These are phyloP conservation scores for Cataglyphis albicans DNA, from an alignment of 2,888 invertebrate species.

Conservation along the genomic window DNA sequence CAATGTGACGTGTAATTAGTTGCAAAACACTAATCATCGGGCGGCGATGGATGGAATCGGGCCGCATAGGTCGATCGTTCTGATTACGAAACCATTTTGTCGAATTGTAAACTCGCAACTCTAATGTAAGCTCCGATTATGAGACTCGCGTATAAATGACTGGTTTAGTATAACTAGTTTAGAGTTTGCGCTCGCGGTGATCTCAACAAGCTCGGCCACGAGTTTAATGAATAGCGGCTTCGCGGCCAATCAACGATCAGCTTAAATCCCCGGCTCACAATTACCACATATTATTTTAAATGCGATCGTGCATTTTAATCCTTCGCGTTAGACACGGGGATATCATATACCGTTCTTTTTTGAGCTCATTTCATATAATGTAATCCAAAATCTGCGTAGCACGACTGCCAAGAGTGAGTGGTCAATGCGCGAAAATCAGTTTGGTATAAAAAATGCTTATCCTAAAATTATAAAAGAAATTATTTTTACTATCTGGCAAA, in stretches of 20 bases:
- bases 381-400: background rate
- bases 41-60: slow-evolving; percentile 47
- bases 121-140: slow-evolving; percentile 72
- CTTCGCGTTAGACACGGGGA: background rate
- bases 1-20: slow-evolving; percentile 51
- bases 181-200: slow-evolving; percentile 25
- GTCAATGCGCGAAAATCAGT: background rate
- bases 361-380: background rate
- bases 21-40: slow-evolving; percentile 59
- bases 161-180: slow-evolving; percentile 59
- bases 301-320: slow-evolving; percentile 41
- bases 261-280: slow-evolving; percentile 60
- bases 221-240: slow-evolving; percentile 73
- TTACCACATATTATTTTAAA: slow-evolving; percentile 53
- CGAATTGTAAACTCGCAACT: slow-evolving; percentile 68
- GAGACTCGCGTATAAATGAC: slow-evolving; percentile 69
- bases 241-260: slow-evolving; percentile 59
- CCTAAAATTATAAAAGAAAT: background rate
- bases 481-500: background rate
- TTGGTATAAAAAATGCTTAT: background rate
- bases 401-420: background rate
- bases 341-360: slow-evolving; percentile 3
- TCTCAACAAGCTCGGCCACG: slow-evolving; percentile 41
- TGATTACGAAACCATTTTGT: slow-evolving; percentile 68
- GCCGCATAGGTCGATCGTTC: slow-evolving; percentile 56